These are phyloP conservation scores for Nipponacmea schrenckii DNA, from an alignment of 2,888 invertebrate genomes.

Conservation along the genomic window DNA sequence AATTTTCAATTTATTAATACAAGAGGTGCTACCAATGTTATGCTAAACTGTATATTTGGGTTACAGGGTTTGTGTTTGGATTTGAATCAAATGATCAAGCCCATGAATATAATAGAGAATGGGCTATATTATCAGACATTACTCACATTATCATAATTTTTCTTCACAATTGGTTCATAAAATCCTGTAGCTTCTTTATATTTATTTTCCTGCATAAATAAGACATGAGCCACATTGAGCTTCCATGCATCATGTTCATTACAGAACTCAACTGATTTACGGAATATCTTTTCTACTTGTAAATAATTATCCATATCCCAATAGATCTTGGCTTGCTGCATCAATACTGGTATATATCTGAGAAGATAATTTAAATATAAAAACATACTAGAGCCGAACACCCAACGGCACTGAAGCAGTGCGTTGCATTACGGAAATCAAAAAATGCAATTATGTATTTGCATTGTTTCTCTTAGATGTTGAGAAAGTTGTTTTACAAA, in stretches of 20 bases:
- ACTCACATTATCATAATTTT: constrained; percentile 82
- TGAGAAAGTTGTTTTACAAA: no score
- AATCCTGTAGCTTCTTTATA: constrained; percentile 98
- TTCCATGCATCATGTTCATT: constrained; percentile 97
- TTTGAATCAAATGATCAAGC: no score
- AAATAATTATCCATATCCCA: constrained; percentile 97
- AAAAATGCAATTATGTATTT: no score
- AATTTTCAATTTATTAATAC: no score
- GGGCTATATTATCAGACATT: no score
- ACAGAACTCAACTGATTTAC: constrained; percentile 97
- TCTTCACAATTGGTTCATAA: constrained; percentile 96
- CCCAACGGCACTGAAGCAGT: neutral
- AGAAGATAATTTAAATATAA: constrained; percentile 19
- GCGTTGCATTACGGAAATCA: no score
- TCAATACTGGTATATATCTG: constrained; percentile 95
- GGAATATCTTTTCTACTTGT: constrained; percentile 95
- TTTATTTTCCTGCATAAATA: constrained; percentile 99
- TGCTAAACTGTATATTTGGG: no score
- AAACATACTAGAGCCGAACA: neutral
- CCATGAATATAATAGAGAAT: no score
- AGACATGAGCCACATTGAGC: constrained; percentile 96
- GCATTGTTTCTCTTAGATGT: no score
- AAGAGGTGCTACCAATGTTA: no score
- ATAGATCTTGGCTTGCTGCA: constrained; percentile 98
- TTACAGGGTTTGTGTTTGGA: no score